Evolutionary conservation across 30 jellyfish, hydroid and myxozoan genomes (phyloP).

Genomic region (Clytia hemisphaerica): DNA sequence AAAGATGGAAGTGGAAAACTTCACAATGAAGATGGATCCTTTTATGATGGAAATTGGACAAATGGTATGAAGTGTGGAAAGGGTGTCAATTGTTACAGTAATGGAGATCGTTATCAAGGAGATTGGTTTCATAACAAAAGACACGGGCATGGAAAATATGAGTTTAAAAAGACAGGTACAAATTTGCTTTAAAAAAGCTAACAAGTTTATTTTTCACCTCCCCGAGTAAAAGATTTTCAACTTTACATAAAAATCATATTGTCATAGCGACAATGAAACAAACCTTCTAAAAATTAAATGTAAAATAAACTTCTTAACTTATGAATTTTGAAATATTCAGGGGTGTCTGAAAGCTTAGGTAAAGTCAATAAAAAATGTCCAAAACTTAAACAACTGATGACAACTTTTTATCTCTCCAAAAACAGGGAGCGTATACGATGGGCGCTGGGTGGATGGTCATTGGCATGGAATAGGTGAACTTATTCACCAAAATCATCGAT

Average conservation of each 20-base stretch:
- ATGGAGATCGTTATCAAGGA: slow-evolving; percentile 24
- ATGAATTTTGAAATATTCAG: too few relatives aligned
- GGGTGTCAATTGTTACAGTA: neutral
- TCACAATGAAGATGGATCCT: slow-evolving; percentile 15
- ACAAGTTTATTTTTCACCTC: too few relatives aligned
- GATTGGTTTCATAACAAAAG: slow-evolving; percentile 22
- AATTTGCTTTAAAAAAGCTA: too few relatives aligned
- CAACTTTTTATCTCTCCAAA: too few relatives aligned
- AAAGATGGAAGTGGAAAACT: slow-evolving; percentile 22
- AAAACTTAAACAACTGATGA: too few relatives aligned
- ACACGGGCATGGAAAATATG: slow-evolving; percentile 23
- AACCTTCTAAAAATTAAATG: too few relatives aligned
- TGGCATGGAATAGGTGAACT: slow-evolving; percentile 12
- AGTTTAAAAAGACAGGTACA: slow-evolving; percentile 9
- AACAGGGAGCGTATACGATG: slow-evolving; percentile 10
- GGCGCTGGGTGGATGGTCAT: slow-evolving; percentile 27
- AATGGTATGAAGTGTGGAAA: slow-evolving; percentile 8
- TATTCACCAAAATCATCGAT: slow-evolving; percentile 26
- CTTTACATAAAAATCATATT: too few relatives aligned
- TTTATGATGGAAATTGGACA: slow-evolving; percentile 25
- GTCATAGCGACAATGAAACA: too few relatives aligned
- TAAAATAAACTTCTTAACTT: too few relatives aligned
- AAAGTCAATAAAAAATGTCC: too few relatives aligned
- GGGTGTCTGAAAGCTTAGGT: too few relatives aligned
- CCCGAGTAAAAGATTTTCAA: too few relatives aligned